Percentiles rank a stretch among this genome's conserved stretches.
phyloP scores from a whole-genome alignment of 2,888 invertebrate species.

The Megastigmus dorsalis region DNA sequence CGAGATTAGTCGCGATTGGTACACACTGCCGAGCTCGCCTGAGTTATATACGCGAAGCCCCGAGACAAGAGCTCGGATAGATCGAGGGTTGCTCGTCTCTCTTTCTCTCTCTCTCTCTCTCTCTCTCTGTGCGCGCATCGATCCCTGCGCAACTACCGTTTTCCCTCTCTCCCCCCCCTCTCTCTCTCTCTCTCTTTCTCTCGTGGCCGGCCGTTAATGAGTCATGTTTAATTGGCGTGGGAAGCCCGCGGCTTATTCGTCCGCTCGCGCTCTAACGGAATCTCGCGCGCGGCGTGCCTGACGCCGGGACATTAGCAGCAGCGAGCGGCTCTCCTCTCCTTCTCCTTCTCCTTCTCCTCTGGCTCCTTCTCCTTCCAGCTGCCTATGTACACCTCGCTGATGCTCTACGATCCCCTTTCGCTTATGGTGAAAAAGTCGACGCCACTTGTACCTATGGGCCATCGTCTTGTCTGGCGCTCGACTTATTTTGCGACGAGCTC shows the following conservation, averaged over 20 bases:
- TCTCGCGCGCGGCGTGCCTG: constrained; percentile 59
- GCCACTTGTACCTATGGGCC: too few relatives aligned
- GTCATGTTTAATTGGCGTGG: constrained; percentile 75
- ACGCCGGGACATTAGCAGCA: constrained; percentile 9
- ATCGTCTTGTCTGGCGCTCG: neutral
- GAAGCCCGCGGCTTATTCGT: constrained; percentile 65
- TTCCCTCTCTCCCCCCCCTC: constrained; percentile 21
- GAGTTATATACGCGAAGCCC: constrained; percentile 63
- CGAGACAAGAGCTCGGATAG: constrained; percentile 57
- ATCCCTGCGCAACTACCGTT: constrained; percentile 17
- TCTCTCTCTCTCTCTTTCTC: constrained; percentile 27
- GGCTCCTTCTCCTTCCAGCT: constrained; percentile 26
- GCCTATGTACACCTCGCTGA: neutral
- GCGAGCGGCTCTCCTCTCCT: constrained; percentile 10
- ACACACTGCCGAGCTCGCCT: constrained; percentile 58
- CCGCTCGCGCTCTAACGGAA: constrained; percentile 69
- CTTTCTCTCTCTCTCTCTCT: constrained; percentile 35
- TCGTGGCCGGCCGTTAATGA: constrained; percentile 70
- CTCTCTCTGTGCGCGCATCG: neutral
- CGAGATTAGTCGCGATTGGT: constrained; percentile 72
- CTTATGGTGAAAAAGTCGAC: too few relatives aligned
- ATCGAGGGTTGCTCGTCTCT: neutral
- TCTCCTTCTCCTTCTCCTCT: neutral
- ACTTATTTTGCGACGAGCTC: neutral
- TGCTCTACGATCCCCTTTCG: neutral